Evolutionary conservation across 92 coral and sea anemone genomes (phyloP), one percentile per base, ranked within the genome.

Genomic region (Chrysogorgia sp.): DNA sequence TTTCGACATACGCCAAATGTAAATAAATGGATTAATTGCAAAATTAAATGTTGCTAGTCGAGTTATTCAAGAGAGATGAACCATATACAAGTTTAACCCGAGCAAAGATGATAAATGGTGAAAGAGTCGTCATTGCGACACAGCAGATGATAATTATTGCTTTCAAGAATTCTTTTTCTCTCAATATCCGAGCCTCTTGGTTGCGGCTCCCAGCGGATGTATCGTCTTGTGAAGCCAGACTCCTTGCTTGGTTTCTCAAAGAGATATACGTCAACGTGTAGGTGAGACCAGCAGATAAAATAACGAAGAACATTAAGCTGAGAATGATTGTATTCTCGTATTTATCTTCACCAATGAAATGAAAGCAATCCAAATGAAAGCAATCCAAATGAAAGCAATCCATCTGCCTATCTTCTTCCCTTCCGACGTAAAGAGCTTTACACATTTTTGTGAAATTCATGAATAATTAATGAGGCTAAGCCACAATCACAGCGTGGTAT

Each of bases 1-100:
- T 30, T 77, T 77, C 43, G 82, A 61, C 55, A 77, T 57, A 19
- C 82, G 82, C 71, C 71, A 45, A 25, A 69, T 69, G 26, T 77
- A 77, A 7, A 77, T 34, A 7, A 77, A 62, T 0, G 82, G 82
- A 77, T 77, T 77, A 17, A 49, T 58, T 0, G 52, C 23, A 41
- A 69, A 77, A 63, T 77, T 77, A 56, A 2, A 19, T 22, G 8
- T 56, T 56, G 62, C 8, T 3, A 2, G 22, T n/a, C 57, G 22
- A 49, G 19, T 26, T 26, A 19, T 8, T 28, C 4, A 22, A 28
- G 22, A 22, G 0, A 3, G 15, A 15, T 7, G 28, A 56, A 56
- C 66, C 34, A 10, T 2, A 17, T 3, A 60, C 30, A 9, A 23
- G 2, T 0, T 2, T 34, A 12, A 60, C 35, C n/a, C 32, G 22